Base-by-base conservation (phyloP, 2,888 invertebrate genomes). In the Acanthosepion esculentum region DNA sequence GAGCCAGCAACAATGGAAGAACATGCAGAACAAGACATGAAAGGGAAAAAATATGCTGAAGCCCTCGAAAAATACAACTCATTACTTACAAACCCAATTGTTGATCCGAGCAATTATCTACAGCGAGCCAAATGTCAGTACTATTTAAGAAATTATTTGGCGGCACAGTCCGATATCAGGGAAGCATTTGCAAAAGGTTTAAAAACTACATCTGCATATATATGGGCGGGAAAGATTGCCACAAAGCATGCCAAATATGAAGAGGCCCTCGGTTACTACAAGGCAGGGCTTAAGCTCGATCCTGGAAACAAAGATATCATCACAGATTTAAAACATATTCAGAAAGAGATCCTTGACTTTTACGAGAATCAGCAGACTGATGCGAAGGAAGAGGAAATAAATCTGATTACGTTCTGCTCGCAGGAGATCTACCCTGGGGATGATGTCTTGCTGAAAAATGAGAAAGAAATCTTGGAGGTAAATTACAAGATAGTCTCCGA, bases 371-470 rank as follows among this genome's bases (percentile, higher is more conserved):
- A 95, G 29, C 92, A 78, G 4, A 95, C 94, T 20, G 93, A 53
- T 29, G 29, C 15, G 1, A 53, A 93, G 18, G 91, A 95, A 18
- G 94, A 95, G n/a, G 96, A 96, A 91, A 94, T 95, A 20, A 95
- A 95, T 5, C 96, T 96, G 15, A 95, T 96, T 15, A 95, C 96
- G 41, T 95, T 97, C 94, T 96, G 96, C 94, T 95, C 95, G 0
- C 96, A 96, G 94, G 96, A 96, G 78, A 95, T 96, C 8, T 97
- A 97, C 94, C 97, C 97, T 12, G 97, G 97, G 0, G 97, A 97
- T 92, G 96, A 96, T 64, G 95, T 96, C 94, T 95, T 96, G 41
- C 96, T 96, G 7, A 95, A 95, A 33, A 94, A 95, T 94, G 97
- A 97, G 95, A 94, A 96, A 29, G 96, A 97, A 94, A 96, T 96